Percentiles rank a stretch among this genome's conserved stretches.
Evolutionary conservation across 2,113 vertebrate species (phyloP).

Genomic region (Plecotus auritus): DNA sequence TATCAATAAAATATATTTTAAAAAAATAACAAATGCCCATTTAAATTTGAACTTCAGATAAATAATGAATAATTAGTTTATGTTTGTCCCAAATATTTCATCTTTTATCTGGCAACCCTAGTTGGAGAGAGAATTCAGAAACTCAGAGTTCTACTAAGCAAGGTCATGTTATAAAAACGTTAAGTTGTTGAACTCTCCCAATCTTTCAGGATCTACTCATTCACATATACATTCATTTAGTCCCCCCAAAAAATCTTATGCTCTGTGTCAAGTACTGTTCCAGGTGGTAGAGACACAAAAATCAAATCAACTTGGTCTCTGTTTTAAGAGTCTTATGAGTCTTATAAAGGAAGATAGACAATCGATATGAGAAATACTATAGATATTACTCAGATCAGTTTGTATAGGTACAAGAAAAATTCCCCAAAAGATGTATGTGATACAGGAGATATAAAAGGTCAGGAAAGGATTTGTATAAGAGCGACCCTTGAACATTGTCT

Average conservation of each 20-base stretch:
- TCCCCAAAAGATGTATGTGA: neutral
- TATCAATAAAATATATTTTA: too few species aligned
- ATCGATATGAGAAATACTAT: neutral
- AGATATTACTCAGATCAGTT: neutral
- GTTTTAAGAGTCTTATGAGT: neutral
- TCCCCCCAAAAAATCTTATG: neutral
- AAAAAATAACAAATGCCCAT: neutral
- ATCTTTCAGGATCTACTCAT: neutral
- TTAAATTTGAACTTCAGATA: slow-evolving; percentile 26
- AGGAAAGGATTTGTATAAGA: neutral
- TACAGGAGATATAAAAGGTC: neutral
- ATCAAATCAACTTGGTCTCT: neutral
- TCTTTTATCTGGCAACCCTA: neutral
- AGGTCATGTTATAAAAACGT: neutral
- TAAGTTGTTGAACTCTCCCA: neutral
- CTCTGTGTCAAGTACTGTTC: neutral
- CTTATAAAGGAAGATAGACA: neutral
- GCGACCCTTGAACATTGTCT: neutral
- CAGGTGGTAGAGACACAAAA: neutral
- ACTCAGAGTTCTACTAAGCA: neutral
- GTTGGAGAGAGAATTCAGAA: neutral
- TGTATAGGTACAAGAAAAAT: neutral
- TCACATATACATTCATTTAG: neutral
- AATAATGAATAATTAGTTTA: neutral
- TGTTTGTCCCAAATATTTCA: neutral